Conservation (phyloP, 2,113 vertebrate genomes). For the zebrafish (Danio rerio) region DNA sequence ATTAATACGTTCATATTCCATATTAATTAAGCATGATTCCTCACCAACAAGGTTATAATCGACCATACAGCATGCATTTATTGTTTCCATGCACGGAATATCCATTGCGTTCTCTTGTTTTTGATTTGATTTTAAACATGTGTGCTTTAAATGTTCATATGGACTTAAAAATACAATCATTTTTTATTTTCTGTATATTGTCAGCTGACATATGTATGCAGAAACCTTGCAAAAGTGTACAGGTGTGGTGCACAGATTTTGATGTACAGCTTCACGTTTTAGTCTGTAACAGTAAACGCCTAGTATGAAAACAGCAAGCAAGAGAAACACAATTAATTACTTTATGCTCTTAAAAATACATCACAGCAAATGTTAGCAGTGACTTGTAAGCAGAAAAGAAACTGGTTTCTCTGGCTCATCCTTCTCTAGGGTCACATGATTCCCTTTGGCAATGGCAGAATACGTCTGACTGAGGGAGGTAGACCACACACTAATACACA, state of each 20-base stretch:
- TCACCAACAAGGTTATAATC: neutral
- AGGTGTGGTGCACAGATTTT: neutral
- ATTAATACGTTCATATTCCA: neutral
- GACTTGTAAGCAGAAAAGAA: neutral
- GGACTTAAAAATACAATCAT: neutral
- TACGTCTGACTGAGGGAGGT: slow-evolving; percentile 24
- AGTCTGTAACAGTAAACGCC: neutral
- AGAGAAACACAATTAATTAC: neutral
- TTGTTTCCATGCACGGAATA: neutral
- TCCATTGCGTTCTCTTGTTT: too few species aligned
- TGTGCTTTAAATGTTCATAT: neutral
- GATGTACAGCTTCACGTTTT: slow-evolving; percentile 3
- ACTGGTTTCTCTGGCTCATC: slow-evolving; percentile 1
- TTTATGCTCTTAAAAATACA: neutral
- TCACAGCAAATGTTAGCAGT: neutral
- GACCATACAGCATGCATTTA: neutral
- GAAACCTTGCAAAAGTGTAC: neutral
- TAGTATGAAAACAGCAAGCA: neutral
- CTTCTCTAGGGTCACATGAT: slow-evolving; percentile 15
- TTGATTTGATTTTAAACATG: neutral
- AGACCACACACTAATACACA: slow-evolving; percentile 36
- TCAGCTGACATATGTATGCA: neutral
- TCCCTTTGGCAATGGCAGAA: slow-evolving; percentile 23
- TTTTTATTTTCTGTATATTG: neutral
- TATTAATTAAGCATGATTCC: neutral